Evolutionary conservation across 2,113 vertebrate genomes (phyloP), one percentile per base, ranked within the genome.

Genomic region (Percina caprodes): DNA sequence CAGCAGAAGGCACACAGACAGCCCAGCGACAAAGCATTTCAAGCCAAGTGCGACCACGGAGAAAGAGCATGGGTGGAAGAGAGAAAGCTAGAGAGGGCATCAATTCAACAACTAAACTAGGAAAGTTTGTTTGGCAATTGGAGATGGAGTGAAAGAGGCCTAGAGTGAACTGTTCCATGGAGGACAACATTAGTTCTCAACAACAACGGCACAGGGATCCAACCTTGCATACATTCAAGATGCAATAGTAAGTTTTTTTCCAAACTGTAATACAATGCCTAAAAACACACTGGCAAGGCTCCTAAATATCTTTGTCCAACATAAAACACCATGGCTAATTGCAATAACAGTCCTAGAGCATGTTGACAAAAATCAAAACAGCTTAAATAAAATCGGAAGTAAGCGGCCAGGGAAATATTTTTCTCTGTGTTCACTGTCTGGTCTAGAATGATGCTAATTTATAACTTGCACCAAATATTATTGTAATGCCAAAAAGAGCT

Each of bases 1-100:
- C 49, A 77, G 74, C 42, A 73, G 6, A 49, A 83, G 51, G 72
- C 82, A 86, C 79, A 85, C 67, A 91, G 67, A 82, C 79, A 81
- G 73, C 63, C 65, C 60, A 83, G 49, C 16, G 60, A 76, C 19
- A 62, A 74, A 85, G 80, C 77, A 79, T 75, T 55, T 60, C 33
- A 78, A 79, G 74, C 65, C 73, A 77, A 69, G 45, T 45, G 77
- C 78, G 54, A 88, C 35, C 39, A 82, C 56, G 88, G 24, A 82
- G 23, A 79, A 51, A 48, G 18, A 72, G 70, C 62, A 39, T 21
- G 56, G 74, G 78, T 71, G 67, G 74, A 51, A 82, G 16, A 67
- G 16, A 80, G 39, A 84, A 60, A 42, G 24, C 46, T 48, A 6
- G 33, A 82, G 52, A 63, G 16, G 2, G 9, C 45, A 16, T 35